These are phyloP conservation scores for Danio choprae DNA, from an alignment of 2,797 vertebrate genomes.

Conservation along the genomic window DNA sequence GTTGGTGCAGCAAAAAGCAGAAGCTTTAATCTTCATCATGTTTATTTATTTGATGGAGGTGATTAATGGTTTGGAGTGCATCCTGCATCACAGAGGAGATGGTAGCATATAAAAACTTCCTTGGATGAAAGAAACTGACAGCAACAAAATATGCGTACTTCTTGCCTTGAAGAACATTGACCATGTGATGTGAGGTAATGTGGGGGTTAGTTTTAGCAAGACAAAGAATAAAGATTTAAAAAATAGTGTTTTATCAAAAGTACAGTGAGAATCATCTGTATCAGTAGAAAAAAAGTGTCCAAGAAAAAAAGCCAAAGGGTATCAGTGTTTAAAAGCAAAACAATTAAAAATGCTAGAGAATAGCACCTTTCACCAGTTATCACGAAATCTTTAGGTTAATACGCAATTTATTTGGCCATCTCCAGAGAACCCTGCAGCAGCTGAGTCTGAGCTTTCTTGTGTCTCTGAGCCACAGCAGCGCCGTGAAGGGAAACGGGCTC, in stretches of 20 bases:
- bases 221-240: too few relatives aligned
- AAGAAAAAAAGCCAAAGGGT: too few relatives aligned
- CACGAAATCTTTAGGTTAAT: slow-evolving; percentile 41
- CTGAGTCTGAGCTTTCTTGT: slow-evolving; percentile 61
- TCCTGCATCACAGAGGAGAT: slow-evolving; percentile 70
- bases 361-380: not conserved
- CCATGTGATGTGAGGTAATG: slow-evolving; percentile 2
- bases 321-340: not conserved
- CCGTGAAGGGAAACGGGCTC: slow-evolving; percentile 68
- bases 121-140: slow-evolving; percentile 78
- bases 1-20: slow-evolving; percentile 74
- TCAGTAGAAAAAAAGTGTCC: slow-evolving; percentile 12
- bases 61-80: slow-evolving; percentile 71
- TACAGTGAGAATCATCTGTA: not conserved
- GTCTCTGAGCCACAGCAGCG: slow-evolving; percentile 72
- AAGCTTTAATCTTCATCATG: slow-evolving; percentile 80
- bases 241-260: slow-evolving; percentile 1
- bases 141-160: slow-evolving; percentile 76
- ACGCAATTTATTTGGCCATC: slow-evolving; percentile 68
- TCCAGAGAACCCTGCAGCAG: slow-evolving; percentile 73
- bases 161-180: slow-evolving; percentile 55
- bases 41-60: slow-evolving; percentile 76
- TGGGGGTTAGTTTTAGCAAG: too few relatives aligned
- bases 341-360: too few relatives aligned
- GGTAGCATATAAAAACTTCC: slow-evolving; percentile 72